Conservation (phyloP, 2,113 vertebrate genomes). For the Ictalurus furcatus region DNA sequence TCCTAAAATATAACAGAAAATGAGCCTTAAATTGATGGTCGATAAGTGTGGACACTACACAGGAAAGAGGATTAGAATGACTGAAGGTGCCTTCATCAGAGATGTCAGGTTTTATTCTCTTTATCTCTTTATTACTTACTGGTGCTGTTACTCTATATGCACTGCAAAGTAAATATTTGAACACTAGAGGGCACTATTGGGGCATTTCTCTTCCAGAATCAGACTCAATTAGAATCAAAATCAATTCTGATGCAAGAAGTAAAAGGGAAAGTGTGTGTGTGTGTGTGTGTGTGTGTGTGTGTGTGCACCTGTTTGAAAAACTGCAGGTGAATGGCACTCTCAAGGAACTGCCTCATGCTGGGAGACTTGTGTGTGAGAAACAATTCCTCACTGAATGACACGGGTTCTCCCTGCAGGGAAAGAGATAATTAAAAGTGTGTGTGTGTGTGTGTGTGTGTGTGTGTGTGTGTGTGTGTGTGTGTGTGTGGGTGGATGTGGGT, state of each 20-base stretch:
- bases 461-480: conserved; percentile 3
- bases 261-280: background rate
- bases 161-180: background rate
- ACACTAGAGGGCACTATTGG: conserved; percentile 7
- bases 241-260: background rate
- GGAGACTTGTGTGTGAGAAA: conserved; percentile 81
- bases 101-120: background rate
- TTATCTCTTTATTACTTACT: background rate
- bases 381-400: conserved; percentile 76
- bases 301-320: conserved; percentile 84
- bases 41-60: too few relatives aligned
- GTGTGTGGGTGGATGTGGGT: background rate
- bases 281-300: conserved; percentile 8
- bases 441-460: conserved; percentile 1
- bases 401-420: conserved; percentile 69
- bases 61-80: background rate
- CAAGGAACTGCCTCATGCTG: conserved; percentile 79
- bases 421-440: background rate
- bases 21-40: too few relatives aligned
- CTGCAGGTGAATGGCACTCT: conserved; percentile 82
- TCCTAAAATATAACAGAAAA: too few relatives aligned
- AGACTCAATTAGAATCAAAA: background rate
- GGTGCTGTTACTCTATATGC: background rate
- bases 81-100: too few relatives aligned
- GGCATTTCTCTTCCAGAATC: background rate